Conservation (phyloP, 2,113 vertebrate genomes). For the Embiotoca jacksoni region DNA sequence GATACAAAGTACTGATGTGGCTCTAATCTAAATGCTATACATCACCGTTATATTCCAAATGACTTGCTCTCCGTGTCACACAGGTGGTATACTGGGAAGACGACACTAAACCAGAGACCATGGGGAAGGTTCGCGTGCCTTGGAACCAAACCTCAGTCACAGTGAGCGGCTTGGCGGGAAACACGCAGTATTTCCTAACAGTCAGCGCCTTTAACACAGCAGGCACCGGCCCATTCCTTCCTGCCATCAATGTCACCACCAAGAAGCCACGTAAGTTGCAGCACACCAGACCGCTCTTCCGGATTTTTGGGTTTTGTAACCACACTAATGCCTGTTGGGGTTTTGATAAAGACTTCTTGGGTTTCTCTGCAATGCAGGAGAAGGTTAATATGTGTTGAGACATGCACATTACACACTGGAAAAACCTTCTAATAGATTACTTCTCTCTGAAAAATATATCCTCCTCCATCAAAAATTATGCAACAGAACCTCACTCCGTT, state of each 20-base stretch:
- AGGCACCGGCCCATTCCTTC: constrained; percentile 91
- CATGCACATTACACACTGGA: no score
- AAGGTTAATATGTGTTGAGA: no score
- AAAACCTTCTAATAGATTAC: no score
- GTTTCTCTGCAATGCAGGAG: no score
- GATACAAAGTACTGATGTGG: neutral
- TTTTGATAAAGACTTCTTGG: no score
- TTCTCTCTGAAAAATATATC: no score
- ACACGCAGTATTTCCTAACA: constrained; percentile 89
- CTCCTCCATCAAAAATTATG: no score
- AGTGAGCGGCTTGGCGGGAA: constrained; percentile 88
- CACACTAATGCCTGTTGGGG: neutral
- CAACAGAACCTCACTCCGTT: no score
- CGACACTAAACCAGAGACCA: constrained; percentile 90
- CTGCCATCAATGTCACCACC: constrained; percentile 93
- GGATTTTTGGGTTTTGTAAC: constrained; percentile 31
- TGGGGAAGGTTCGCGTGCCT: constrained; percentile 89
- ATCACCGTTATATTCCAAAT: neutral
- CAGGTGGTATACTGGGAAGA: constrained; percentile 95
- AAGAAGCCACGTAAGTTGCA: constrained; percentile 91
- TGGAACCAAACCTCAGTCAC: constrained; percentile 90
- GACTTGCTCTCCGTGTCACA: constrained; percentile 18
- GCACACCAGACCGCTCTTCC: constrained; percentile 15
- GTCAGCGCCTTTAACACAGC: constrained; percentile 96
- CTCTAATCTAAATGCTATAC: neutral